phyloP scores from a whole-genome alignment of 2,888 invertebrate genomes.

The Tetragonisca angustula region DNA sequence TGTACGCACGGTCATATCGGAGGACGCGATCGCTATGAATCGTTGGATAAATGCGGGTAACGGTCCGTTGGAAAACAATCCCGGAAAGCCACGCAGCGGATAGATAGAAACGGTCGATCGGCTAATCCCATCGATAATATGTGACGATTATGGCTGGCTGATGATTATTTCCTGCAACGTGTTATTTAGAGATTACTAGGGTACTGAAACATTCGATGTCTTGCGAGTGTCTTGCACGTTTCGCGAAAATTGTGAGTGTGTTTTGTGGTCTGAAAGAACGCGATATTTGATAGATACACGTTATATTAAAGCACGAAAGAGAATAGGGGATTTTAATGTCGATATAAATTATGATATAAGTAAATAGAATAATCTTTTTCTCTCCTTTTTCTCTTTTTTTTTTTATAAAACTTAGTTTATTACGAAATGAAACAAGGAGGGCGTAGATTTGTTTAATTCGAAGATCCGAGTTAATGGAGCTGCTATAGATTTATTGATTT shows the following conservation, averaged over 20 bases:
- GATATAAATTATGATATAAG: neutral
- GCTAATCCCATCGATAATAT: neutral
- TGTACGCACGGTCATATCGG: neutral
- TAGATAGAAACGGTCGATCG: neutral
- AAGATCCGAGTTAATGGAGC: neutral
- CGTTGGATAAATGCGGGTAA: slow-evolving; percentile 6
- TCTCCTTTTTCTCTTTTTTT: too few relatives aligned
- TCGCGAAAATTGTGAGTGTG: neutral
- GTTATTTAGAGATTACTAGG: neutral
- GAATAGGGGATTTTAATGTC: neutral
- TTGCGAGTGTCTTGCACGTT: neutral
- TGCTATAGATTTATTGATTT: too few relatives aligned
- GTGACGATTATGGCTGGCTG: neutral
- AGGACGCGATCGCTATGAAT: neutral
- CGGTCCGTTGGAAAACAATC: neutral
- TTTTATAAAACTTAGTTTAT: neutral
- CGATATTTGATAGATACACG: neutral
- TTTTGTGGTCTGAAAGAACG: neutral
- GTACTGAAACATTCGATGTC: neutral
- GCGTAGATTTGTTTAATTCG: too few relatives aligned
- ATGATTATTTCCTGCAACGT: neutral
- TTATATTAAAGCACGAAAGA: neutral
- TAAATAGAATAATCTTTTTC: neutral
- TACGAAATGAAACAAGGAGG: neutral
- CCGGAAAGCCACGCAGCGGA: neutral